These are phyloP conservation scores for Monopis laevigella DNA, from an alignment of 2,888 invertebrate species.

Conservation along the genomic window DNA sequence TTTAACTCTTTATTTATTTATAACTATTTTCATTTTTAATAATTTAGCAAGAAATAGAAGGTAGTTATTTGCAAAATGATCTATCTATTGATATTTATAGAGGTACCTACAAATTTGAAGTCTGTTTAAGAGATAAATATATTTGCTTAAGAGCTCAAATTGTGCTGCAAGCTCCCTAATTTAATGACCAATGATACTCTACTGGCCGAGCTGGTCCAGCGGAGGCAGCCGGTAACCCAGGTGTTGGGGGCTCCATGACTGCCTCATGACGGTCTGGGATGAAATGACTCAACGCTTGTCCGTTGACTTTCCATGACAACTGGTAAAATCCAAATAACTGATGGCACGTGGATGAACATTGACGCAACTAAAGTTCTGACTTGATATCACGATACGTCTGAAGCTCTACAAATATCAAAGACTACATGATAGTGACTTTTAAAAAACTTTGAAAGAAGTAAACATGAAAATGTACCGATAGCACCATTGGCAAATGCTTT, in stretches of 20 bases:
- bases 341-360: constrained; percentile 54
- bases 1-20: too few relatives aligned
- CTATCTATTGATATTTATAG: too few relatives aligned
- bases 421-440: constrained; percentile 30
- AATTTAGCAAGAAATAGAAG: neutral
- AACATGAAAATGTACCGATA: constrained; percentile 37
- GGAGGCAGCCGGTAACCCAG: constrained; percentile 2
- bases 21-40: too few relatives aligned
- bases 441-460: constrained; percentile 19
- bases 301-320: neutral
- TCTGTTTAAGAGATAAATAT: neutral
- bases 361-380: constrained; percentile 35
- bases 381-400: constrained; percentile 32
- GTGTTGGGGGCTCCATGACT: constrained; percentile 15
- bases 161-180: constrained; percentile 50
- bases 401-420: neutral
- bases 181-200: constrained; percentile 29
- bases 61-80: neutral
- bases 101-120: neutral
- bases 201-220: constrained; percentile 13
- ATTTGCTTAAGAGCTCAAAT: constrained; percentile 23
- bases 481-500: constrained; percentile 55
- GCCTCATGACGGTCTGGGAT: constrained; percentile 32
- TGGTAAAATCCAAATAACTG: constrained; percentile 20
- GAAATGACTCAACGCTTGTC: constrained; percentile 23